Evolutionary conservation across 1,140 invertebrate genomes (phyloP).

Genomic region (Drosophila pallidifrons): DNA sequence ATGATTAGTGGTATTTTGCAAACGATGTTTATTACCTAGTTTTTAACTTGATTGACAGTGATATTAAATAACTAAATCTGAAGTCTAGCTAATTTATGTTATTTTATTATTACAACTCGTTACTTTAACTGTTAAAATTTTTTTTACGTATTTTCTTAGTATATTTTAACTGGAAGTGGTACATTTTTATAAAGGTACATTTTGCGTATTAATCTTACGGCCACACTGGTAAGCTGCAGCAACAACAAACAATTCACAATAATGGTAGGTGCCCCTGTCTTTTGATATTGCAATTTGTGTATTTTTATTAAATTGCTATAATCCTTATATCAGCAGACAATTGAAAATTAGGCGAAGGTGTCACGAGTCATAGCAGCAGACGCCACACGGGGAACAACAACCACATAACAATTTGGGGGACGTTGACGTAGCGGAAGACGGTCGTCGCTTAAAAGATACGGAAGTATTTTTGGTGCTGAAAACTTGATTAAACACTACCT

Average conservation of each 20-base stretch:
- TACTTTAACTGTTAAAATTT: background rate
- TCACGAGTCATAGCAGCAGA: slow-evolving; percentile 20
- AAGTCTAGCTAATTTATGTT: too few species aligned
- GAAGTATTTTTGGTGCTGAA: slow-evolving; percentile 30
- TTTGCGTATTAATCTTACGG: background rate
- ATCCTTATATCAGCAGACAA: background rate
- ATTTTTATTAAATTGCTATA: slow-evolving; percentile 16
- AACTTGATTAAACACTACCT: slow-evolving; percentile 48
- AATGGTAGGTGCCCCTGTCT: slow-evolving; percentile 40
- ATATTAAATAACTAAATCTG: too few species aligned
- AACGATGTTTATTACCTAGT: too few species aligned
- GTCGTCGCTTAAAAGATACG: slow-evolving; percentile 19
- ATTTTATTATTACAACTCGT: background rate
- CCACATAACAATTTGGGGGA: slow-evolving; percentile 12
- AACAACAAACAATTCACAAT: slow-evolving; percentile 44
- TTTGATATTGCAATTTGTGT: slow-evolving; percentile 18
- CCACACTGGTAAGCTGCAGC: slow-evolving; percentile 10
- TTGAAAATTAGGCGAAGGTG: slow-evolving; percentile 21
- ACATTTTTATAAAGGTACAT: background rate
- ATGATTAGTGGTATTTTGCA: too few species aligned
- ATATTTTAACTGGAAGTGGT: background rate
- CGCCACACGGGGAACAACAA: slow-evolving; percentile 18
- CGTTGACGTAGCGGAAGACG: slow-evolving; percentile 38
- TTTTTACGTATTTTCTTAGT: too few species aligned
- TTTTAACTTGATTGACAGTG: too few species aligned